Evolutionary conservation across 1,140 invertebrate species (phyloP).

Genomic region (Yoshiicerus persimilis): DNA sequence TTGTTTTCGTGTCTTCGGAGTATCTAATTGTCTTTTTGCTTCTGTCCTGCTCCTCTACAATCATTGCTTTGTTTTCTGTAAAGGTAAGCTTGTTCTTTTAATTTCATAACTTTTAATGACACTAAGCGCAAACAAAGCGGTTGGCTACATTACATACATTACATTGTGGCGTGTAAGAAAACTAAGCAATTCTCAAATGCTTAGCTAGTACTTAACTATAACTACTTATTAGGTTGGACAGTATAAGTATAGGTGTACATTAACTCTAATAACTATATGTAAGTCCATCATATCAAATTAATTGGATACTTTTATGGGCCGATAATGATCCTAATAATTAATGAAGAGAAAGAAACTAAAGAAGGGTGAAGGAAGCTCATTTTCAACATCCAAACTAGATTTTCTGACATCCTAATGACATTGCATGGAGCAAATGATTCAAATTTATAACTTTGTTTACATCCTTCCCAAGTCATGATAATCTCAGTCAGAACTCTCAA

Average conservation of each 20-base stretch:
- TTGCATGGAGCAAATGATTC: neutral
- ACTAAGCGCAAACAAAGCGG: neutral
- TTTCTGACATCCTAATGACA: constrained; percentile 5
- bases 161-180: neutral
- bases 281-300: constrained; percentile 1
- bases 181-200: neutral
- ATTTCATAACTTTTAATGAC: neutral
- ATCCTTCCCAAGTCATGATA: no score
- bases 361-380: neutral
- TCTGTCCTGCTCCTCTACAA: neutral
- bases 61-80: constrained; percentile 11
- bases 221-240: neutral
- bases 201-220: neutral
- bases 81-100: neutral
- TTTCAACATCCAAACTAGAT: neutral
- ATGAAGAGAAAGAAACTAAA: constrained; percentile 4
- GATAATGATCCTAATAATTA: constrained; percentile 10
- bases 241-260: neutral
- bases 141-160: neutral
- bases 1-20: neutral
- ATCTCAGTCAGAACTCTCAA: no score
- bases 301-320: neutral
- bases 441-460: constrained; percentile 9
- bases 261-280: neutral
- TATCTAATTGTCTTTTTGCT: neutral